These are phyloP conservation scores for Ctenochaetus hawaiiensis DNA, from an alignment of 2,797 vertebrate species.

Conservation along the genomic window DNA sequence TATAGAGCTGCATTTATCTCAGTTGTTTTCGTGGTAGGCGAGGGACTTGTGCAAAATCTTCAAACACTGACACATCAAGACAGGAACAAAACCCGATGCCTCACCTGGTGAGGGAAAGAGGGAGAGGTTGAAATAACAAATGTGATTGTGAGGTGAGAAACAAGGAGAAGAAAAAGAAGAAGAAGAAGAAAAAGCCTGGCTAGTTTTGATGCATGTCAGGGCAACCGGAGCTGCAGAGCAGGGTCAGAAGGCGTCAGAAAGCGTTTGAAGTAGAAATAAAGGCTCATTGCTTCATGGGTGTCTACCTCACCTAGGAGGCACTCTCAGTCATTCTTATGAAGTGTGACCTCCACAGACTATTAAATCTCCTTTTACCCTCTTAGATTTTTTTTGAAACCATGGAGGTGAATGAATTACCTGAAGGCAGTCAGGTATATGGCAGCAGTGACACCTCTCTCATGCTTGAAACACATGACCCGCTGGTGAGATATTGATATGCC, in stretches of 20 bases:
- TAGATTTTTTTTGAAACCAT: conserved; percentile 74
- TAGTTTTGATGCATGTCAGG: conserved; percentile 75
- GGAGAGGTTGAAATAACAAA: conserved; percentile 62
- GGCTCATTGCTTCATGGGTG: conserved; percentile 74
- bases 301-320: conserved; percentile 69
- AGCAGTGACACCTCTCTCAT: conserved; percentile 67
- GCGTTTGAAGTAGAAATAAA: conserved; percentile 79
- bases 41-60: conserved; percentile 68
- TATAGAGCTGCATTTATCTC: conserved; percentile 55
- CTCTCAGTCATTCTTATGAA: conserved; percentile 80
- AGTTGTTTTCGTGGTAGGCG: conserved; percentile 69
- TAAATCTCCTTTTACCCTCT: conserved; percentile 77
- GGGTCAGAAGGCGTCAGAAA: conserved; percentile 73
- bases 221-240: conserved; percentile 49
- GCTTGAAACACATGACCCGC: conserved; percentile 65
- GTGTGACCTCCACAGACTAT: conserved; percentile 81
- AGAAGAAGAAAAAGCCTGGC: conserved; percentile 10
- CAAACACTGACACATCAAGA: conserved; percentile 61
- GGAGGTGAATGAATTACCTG: conserved; percentile 76
- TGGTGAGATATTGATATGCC: conserved; percentile 74
- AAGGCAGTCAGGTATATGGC: conserved; percentile 69
- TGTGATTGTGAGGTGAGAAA: conserved; percentile 25
- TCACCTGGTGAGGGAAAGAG: conserved; percentile 57
- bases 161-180: not conserved
- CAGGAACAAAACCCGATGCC: conserved; percentile 51